Evolutionary conservation across 2,113 vertebrate species (phyloP), one percentile per base, ranked within the genome.

Genomic region (Montifringilla adamsi): DNA sequence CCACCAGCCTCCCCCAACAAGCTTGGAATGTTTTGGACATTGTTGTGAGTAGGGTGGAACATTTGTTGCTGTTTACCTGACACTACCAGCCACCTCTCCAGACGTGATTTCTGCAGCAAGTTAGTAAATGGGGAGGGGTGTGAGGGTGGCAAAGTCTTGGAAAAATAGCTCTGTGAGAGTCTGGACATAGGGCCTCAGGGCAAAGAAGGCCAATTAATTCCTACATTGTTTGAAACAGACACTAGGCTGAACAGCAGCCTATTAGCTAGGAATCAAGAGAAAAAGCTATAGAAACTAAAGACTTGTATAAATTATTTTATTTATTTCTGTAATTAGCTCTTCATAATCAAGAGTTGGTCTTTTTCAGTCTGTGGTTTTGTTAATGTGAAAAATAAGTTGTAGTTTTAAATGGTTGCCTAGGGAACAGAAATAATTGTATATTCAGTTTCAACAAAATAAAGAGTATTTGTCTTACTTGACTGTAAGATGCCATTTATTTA

Each of bases 271-370:
- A 79, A 74, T 58, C 15, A 63, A 84, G 89, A 89, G 59, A 81
- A 94, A 91, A 92, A 94, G 92, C 92, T 96, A 94, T 91, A 96
- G 94, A 92, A 94, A 93, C 83, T 95, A 94, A 96, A 94, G 88
- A 97, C 85, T 76, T 97, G 96, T 98, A 98, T 98, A 98, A 98
- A 98, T 98, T 98, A 98, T 98, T 98, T 98, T 98, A 98, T 98
- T 98, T 98, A 98, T 98, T 98, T 97, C 92, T 98, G 97, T 98
- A 98, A 98, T 98, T 98, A 98, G 98, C 96, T 96, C 95, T 97
- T 98, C 97, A 97, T 97, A 97, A 98, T 97, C 97, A 97, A 97
- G 95, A 98, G 95, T 97, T 93, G 97, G 97, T 98, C 96, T 98
- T 98, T 91, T 98, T 95, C 97, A 87, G 64, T 97, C 98, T 97